Conservation (phyloP, 1,140 invertebrate genomes). For the Daktulosphaira vitifoliae region DNA sequence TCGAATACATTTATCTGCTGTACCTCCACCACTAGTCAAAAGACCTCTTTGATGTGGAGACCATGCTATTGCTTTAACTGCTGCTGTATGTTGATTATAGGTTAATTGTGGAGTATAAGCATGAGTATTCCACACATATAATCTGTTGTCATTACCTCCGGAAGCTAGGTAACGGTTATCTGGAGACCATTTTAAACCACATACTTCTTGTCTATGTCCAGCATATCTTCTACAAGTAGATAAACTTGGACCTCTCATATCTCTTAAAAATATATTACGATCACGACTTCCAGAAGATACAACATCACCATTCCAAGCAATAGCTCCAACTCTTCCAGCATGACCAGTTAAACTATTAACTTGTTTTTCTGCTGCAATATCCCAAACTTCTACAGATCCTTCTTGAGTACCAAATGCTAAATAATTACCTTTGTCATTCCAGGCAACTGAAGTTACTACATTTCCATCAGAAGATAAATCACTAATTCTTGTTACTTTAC, state of each 20-base stretch:
- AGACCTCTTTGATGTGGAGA: slow-evolving; percentile 98
- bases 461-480: slow-evolving; percentile 89
- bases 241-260: slow-evolving; percentile 73
- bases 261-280: slow-evolving; percentile 85
- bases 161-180: slow-evolving; percentile 97
- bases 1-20: slow-evolving; percentile 92
- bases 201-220: slow-evolving; percentile 93
- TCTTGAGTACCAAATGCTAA: slow-evolving; percentile 97
- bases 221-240: slow-evolving; percentile 69
- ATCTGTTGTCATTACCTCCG: slow-evolving; percentile 96
- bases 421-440: slow-evolving; percentile 91
- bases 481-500: slow-evolving; percentile 93
- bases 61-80: slow-evolving; percentile 99
- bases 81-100: slow-evolving; percentile 95
- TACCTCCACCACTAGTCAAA: slow-evolving; percentile 94
- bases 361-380: slow-evolving; percentile 87
- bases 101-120: slow-evolving; percentile 83
- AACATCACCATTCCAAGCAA: slow-evolving; percentile 97
- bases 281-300: slow-evolving; percentile 94
- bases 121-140: slow-evolving; percentile 96
- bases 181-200: slow-evolving; percentile 98
- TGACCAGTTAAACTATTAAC: slow-evolving; percentile 87
- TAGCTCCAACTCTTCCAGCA: slow-evolving; percentile 80
- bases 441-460: slow-evolving; percentile 95
- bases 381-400: slow-evolving; percentile 96